phyloP scores from a whole-genome alignment of 2,888 invertebrate genomes.

The Agriopis marginaria region DNA sequence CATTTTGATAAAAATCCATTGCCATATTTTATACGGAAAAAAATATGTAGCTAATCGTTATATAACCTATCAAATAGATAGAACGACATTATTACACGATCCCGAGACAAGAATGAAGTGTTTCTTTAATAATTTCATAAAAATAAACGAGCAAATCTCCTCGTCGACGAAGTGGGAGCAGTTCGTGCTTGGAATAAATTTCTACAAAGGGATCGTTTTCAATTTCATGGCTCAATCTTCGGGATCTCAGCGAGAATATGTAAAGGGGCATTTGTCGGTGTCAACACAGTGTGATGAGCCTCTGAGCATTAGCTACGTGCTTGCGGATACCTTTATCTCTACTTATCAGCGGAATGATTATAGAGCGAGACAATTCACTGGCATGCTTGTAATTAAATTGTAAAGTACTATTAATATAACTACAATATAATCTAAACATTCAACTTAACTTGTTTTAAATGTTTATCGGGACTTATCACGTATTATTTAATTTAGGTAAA shows the following conservation, averaged over 20 bases:
- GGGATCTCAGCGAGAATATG: slow-evolving; percentile 84
- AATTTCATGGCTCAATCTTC: slow-evolving; percentile 86
- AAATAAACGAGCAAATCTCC: slow-evolving; percentile 85
- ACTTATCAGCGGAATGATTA: slow-evolving; percentile 40
- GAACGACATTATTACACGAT: slow-evolving; percentile 50
- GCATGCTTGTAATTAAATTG: neutral
- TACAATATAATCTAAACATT: too few species aligned
- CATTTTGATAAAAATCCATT: neutral
- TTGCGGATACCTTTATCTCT: slow-evolving; percentile 62
- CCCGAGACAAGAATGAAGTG: slow-evolving; percentile 71
- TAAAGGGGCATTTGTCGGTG: slow-evolving; percentile 85
- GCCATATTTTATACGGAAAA: neutral
- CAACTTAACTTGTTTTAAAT: too few species aligned
- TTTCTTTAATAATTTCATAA: slow-evolving; percentile 84
- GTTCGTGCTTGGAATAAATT: slow-evolving; percentile 86
- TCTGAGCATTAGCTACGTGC: slow-evolving; percentile 77
- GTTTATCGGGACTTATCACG: too few species aligned
- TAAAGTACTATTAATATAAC: neutral
- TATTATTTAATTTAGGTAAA: too few species aligned
- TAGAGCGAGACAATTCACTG: slow-evolving; percentile 13
- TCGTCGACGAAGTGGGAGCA: slow-evolving; percentile 78
- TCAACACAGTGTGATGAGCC: slow-evolving; percentile 84
- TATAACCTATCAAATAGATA: slow-evolving; percentile 29
- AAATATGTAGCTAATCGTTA: slow-evolving; percentile 21
- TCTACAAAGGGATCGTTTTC: slow-evolving; percentile 86